Conservation (phyloP, 1,140 invertebrate genomes). For the Rhynchophorus ferrugineus region DNA sequence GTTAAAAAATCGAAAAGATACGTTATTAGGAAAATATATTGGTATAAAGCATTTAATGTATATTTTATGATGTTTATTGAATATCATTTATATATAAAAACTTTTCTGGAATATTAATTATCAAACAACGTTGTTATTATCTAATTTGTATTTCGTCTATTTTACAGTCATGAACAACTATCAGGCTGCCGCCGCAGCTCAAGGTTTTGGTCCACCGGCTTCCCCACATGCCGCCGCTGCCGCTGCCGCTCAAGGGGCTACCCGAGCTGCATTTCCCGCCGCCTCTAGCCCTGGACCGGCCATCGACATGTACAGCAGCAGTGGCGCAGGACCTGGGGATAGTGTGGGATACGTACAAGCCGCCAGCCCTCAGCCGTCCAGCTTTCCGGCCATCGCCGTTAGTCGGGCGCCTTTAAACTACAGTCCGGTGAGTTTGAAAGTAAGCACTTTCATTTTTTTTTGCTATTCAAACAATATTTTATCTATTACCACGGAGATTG, state of each 20-base stretch:
- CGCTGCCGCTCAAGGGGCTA: slow-evolving; percentile 48
- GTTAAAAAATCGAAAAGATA: too few relatives aligned
- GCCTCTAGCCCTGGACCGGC: slow-evolving; percentile 79
- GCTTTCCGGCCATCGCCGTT: slow-evolving; percentile 82
- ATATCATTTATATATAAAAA: too few relatives aligned
- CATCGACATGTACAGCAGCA: slow-evolving; percentile 82
- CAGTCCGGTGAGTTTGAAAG: slow-evolving; percentile 66
- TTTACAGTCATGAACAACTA: slow-evolving; percentile 92
- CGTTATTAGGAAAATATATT: too few relatives aligned
- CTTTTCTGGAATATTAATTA: too few relatives aligned
- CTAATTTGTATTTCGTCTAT: slow-evolving; percentile 4
- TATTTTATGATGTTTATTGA: too few relatives aligned
- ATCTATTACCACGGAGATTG: too few relatives aligned
- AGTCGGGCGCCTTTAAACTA: slow-evolving; percentile 83
- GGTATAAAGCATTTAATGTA: too few relatives aligned
- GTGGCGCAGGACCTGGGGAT: slow-evolving; percentile 65
- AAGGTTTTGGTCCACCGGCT: slow-evolving; percentile 63
- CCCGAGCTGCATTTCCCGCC: slow-evolving; percentile 71
- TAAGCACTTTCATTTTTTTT: too few relatives aligned
- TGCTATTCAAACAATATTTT: too few relatives aligned
- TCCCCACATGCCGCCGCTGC: slow-evolving; percentile 53
- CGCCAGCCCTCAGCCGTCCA: slow-evolving; percentile 83
- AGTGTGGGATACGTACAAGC: slow-evolving; percentile 87
- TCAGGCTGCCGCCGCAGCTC: slow-evolving; percentile 64
- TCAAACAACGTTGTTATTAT: too few relatives aligned